Conservation (phyloP, 2,113 vertebrate genomes). For the Quiscalus mexicanus region DNA sequence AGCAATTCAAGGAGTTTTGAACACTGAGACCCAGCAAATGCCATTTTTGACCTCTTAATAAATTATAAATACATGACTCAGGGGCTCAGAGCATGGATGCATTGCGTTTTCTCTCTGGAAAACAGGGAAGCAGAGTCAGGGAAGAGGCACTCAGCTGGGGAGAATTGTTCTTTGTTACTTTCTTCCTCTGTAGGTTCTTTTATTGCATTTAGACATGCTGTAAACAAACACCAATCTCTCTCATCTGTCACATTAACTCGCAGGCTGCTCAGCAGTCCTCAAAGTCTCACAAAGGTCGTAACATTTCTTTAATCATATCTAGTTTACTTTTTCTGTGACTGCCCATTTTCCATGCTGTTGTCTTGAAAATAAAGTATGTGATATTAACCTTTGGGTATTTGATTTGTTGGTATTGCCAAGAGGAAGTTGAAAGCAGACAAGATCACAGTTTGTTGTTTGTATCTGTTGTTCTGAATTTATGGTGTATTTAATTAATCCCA, state of each 20-base stretch:
- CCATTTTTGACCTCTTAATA: slow-evolving; percentile 40
- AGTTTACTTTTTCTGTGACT: slow-evolving; percentile 28
- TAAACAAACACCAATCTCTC: slow-evolving; percentile 43
- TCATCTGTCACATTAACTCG: slow-evolving; percentile 2
- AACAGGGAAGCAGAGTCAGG: neutral
- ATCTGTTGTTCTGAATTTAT: slow-evolving; percentile 28
- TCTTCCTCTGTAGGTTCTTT: slow-evolving; percentile 18
- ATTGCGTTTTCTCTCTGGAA: neutral
- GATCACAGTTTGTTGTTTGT: slow-evolving; percentile 2
- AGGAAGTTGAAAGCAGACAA: neutral
- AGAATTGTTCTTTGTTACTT: neutral
- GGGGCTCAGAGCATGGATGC: neutral
- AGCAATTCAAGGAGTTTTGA: neutral
- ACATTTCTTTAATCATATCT: slow-evolving; percentile 53
- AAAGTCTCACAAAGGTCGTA: slow-evolving; percentile 33
- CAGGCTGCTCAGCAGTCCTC: neutral
- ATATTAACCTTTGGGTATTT: slow-evolving; percentile 13
- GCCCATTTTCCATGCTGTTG: neutral
- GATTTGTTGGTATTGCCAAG: neutral
- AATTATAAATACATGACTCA: slow-evolving; percentile 32
- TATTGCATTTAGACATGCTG: slow-evolving; percentile 35
- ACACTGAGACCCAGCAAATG: neutral
- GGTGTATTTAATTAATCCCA: slow-evolving; percentile 15
- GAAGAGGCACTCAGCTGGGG: neutral
- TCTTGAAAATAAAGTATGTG: neutral